These are phyloP conservation scores for Dryas iulia DNA, from an alignment of 1,140 invertebrate genomes.

Conservation along the genomic window DNA sequence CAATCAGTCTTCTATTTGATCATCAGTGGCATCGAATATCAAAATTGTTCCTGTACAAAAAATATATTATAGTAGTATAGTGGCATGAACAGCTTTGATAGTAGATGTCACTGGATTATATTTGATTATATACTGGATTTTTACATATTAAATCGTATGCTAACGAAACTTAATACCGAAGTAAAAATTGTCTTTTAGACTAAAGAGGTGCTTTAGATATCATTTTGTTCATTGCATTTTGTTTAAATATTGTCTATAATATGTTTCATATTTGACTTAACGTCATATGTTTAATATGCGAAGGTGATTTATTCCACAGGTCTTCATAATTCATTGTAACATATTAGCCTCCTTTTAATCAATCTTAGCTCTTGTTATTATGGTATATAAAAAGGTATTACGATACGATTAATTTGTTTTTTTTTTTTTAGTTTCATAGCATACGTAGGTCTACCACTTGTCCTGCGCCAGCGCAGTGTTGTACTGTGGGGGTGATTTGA, in stretches of 20 bases:
- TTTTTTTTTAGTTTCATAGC: neutral
- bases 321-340: neutral
- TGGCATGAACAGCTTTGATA: conserved; percentile 18
- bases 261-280: neutral
- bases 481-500: conserved; percentile 56
- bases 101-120: conserved; percentile 10
- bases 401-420: neutral
- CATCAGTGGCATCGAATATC: conserved; percentile 15
- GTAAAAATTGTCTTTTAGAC: neutral
- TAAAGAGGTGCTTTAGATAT: neutral
- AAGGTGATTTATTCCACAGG: neutral
- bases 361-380: too few species aligned
- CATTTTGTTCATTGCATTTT: neutral
- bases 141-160: neutral
- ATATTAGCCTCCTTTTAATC: too few species aligned
- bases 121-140: neutral
- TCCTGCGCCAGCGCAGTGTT: conserved; percentile 52
- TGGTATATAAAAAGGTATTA: neutral
- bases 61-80: neutral
- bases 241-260: neutral
- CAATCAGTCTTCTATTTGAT: conserved; percentile 29
- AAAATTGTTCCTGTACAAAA: conserved; percentile 11
- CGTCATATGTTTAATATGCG: neutral
- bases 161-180: neutral
- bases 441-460: conserved; percentile 53